Conservation (phyloP, 2,888 invertebrate genomes). For the Aporophyla lueneburgensis region DNA sequence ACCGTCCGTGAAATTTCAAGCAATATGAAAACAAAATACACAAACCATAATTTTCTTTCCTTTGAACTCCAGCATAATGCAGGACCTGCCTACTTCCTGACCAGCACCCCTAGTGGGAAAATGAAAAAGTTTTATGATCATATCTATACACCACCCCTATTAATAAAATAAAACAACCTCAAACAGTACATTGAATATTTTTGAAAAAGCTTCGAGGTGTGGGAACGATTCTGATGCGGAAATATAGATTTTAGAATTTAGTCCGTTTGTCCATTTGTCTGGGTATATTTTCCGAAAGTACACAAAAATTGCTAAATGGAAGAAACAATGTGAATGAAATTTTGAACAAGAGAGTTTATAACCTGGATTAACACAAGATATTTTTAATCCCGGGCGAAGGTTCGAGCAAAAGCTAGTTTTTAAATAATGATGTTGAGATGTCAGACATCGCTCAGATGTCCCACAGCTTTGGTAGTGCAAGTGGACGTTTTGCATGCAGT, state of each 20-base stretch:
- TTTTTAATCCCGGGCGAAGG: too few relatives aligned
- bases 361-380: too few relatives aligned
- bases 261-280: neutral
- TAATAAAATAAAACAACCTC: neutral
- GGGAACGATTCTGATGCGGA: neutral
- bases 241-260: neutral
- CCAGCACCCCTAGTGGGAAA: slow-evolving; percentile 95
- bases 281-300: neutral
- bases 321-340: too few relatives aligned
- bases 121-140: neutral
- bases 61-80: slow-evolving; percentile 99
- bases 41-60: slow-evolving; percentile 99
- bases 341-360: too few relatives aligned
- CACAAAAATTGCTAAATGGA: too few relatives aligned
- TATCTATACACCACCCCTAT: neutral
- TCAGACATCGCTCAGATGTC: neutral
- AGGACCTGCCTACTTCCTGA: slow-evolving; percentile 99
- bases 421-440: neutral
- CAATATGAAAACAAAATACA: slow-evolving; percentile 7
- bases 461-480: neutral
- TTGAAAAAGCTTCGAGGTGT: too few relatives aligned
- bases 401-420: neutral
- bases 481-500: neutral
- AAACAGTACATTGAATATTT: neutral
- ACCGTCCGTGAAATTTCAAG: neutral